Base-by-base conservation (phyloP, 64 coral and sea anemone species). In the Exaiptasia diaphana region DNA sequence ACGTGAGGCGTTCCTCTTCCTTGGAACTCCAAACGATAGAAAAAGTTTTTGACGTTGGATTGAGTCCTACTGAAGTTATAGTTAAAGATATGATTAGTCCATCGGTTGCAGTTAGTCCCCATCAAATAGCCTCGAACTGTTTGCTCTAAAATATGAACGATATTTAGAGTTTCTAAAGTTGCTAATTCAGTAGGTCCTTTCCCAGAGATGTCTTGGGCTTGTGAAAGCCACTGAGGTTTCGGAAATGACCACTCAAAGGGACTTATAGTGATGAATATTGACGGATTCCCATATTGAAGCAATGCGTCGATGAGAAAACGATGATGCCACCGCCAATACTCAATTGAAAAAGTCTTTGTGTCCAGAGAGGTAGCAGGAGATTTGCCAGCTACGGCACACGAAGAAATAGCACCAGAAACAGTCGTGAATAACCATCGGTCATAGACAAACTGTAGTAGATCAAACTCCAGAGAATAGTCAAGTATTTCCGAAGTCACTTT, bases 1-100 rank as follows among this genome's bases (percentile, higher is more conserved):
- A 75, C 9, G 11, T 92, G 82, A 8, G 74, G 65, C 10, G 90
- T 87, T 0, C 83, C 83, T 40, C 83, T 48, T 4, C 79, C 56
- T 67, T 86, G 90, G 33, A 92, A 92, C 25, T 92, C 89, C 17
- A 92, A 79, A 0, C 82, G 64, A 38, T 86, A 80, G 31, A 80
- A 80, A 5, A 77, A 92, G 1, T 57, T 73, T n/a, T n/a, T n/a
- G n/a, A n/a, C n/a, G n/a, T n/a, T n/a, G n/a, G n/a, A n/a, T n/a
- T n/a, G n/a, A 23, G 0, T 30, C 0, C 13, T 12, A 0, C 29
- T 12, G 3, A 3, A 1, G 1, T 58, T 65, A 14, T 80, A 64
- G n/a, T 21, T 67, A n/a, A 84, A 80, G 0, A 91, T 0, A 37
- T 91, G 73, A 1, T 85, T 35, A 0, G 15, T n/a, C 89, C 89